Evolutionary conservation across 1,140 invertebrate genomes (phyloP), one percentile per base, ranked within the genome.

Genomic region (Aphis gossypii): DNA sequence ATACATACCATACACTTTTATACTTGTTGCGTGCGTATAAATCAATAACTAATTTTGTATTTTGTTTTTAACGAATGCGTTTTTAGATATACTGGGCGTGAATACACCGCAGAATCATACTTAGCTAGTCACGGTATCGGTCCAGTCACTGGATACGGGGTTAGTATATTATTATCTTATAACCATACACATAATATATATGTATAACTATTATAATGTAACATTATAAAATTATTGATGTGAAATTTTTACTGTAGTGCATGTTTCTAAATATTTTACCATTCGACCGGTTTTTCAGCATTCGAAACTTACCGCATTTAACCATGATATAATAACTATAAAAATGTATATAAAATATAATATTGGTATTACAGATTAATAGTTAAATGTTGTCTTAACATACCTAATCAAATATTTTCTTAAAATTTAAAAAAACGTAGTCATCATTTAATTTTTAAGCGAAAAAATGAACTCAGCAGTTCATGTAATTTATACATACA

Each of bases 71-170:
- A 89, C 41, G 7, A 56, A 38, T 89, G 35, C 8, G 18, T 89
- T 51, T 90, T 56, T 90, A 90, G 84, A 89, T 93, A 90, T 84
- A 84, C 68, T 94, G 98, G 97, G 94, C 96, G 98, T 95, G 98
- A 99, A 95, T 98, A 98, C 91, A 92, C 91, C 95, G 97, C 98
- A 95, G 98, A 99, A 96, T 98, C 98, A 93, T 99, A 99, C 96
- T 96, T 99, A 95, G 98, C 98, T 95, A 94, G 94, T 51, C 98
- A 99, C 96, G 97, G 98, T 94, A 99, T 99, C 95, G 98, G 98
- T 95, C 98, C 98, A 94, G 98, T 99, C 94, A 97, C 98, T 94
- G 98, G 98, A 95, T 99, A 99, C 96, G 98, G 98, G 96, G 98
- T 99, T 97, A 97, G 96, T 92, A 92, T 92, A 87, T 44, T 84